Base-by-base conservation (phyloP, 2,113 vertebrate genomes). In the Calidris pugnax region DNA sequence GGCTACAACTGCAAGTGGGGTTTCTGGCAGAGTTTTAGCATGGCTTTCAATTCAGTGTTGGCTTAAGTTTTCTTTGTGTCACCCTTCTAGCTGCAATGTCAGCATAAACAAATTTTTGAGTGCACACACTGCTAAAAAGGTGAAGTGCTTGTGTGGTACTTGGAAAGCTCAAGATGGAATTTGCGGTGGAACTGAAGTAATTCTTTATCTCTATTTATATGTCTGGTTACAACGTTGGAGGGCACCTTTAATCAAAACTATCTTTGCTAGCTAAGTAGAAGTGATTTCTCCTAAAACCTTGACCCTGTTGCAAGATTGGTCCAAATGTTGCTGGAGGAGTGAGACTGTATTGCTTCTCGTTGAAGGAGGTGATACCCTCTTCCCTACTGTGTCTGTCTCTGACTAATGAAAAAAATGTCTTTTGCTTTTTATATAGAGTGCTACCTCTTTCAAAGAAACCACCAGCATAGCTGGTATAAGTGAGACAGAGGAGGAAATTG, bases 381-480 rank as follows among this genome's bases (percentile, higher is more conserved):
- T 33, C 33, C 82, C 68, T 14, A 12, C 7, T 26, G 33, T 57
- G 22, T 68, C 45, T 84, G 14, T 73, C 26, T 82, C 32, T 71
- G 51, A 72, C 60, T 86, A 50, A 74, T 15, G n/a, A 66, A 69
- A 83, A 83, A 83, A 56, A 74, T 14, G 7, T 60, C 23, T 56
- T 64, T n/a, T 93, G 28, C 43, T 86, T 88, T 84, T 85, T 66
- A 5, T 84, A 2, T 33, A 93, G 98, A 98, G 97, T 81, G 47
- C 51, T 56, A 8, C 23, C 45, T 98, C 97, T 2, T 37, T 62
- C n/a, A 95, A 89, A 88, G 93, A 84, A 60, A 93, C 57, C 8
- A 93, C 1, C 37, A 95, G 72, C 16, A n/a, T 8, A 68, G 23
- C 9, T 50, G 48, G 50, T 33, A 3, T 59, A 76, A 75, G 13